A percentile compares a stretch with the other conserved stretches of the same genome.
Conservation (phyloP, 2,888 invertebrate species). For the Lasiommata megera region DNA sequence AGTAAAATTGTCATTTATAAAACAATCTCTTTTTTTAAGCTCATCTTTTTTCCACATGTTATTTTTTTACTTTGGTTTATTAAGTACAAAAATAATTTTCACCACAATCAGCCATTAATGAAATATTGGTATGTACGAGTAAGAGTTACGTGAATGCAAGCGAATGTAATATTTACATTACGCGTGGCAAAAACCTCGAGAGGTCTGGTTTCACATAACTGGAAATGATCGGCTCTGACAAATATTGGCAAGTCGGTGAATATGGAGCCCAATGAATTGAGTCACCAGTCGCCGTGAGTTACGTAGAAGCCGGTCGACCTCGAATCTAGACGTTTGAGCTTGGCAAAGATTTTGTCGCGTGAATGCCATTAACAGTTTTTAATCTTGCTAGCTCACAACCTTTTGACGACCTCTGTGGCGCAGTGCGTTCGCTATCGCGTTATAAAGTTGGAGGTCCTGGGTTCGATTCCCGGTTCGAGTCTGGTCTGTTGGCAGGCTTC, state of each 20-base stretch:
- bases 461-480: too few species aligned
- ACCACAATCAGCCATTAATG: too few species aligned
- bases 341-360: conserved; percentile 18
- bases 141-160: not conserved
- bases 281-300: conserved; percentile 10
- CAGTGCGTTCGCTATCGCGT: too few species aligned
- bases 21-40: too few species aligned
- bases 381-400: not conserved
- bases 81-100: too few species aligned
- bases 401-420: too few species aligned
- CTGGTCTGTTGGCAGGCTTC: too few species aligned
- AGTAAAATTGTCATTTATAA: too few species aligned
- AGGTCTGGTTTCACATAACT: not conserved
- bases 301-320: conserved; percentile 28
- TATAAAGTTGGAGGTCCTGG: too few species aligned
- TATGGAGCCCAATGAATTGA: not conserved
- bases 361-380: not conserved
- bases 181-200: not conserved
- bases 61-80: too few species aligned
- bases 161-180: not conserved
- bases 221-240: not conserved
- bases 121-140: too few species aligned
- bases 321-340: conserved; percentile 23
- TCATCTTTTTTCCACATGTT: too few species aligned
- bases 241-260: conserved; percentile 2